Evolutionary conservation across 1,140 invertebrate genomes (phyloP).

Genomic region (Acyrthosiphon pisum): DNA sequence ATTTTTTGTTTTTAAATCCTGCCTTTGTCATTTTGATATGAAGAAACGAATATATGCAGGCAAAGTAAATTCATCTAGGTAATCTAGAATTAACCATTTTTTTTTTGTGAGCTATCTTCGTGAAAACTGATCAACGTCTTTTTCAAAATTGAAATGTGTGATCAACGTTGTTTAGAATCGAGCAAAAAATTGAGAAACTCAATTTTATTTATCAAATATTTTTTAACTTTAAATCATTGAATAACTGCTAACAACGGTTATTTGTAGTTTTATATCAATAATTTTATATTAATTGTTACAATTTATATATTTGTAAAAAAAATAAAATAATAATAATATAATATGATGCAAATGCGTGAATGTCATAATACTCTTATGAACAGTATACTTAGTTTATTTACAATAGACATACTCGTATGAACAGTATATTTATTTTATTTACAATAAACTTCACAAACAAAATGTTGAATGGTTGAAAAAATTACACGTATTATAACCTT

Average conservation of each 20-base stretch:
- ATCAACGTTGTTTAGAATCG: not conserved
- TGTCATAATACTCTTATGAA: too few species aligned
- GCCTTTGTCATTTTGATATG: not conserved
- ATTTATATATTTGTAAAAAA: not conserved
- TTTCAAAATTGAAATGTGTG: not conserved
- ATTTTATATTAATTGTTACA: not conserved
- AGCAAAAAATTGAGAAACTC: not conserved
- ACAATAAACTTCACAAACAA: not conserved
- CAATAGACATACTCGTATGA: not conserved
- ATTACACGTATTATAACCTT: not conserved
- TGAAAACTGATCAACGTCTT: not conserved
- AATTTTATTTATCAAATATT: too few species aligned
- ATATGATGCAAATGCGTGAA: not conserved
- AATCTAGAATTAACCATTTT: not conserved
- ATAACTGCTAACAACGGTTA: not conserved
- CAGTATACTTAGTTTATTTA: too few species aligned
- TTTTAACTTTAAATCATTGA: too few species aligned
- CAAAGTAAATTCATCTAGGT: not conserved
- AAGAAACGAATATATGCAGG: not conserved
- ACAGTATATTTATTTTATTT: not conserved
- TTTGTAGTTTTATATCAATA: not conserved
- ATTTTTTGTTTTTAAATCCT: not conserved
- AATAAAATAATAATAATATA: not conserved
- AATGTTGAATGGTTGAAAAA: not conserved
- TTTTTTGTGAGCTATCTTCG: not conserved